A percentile compares a stretch with the other conserved stretches of the same genome.
These are phyloP conservation scores for Macrobrachium nipponense DNA, from an alignment of 1,140 invertebrate genomes.

Conservation along the genomic window DNA sequence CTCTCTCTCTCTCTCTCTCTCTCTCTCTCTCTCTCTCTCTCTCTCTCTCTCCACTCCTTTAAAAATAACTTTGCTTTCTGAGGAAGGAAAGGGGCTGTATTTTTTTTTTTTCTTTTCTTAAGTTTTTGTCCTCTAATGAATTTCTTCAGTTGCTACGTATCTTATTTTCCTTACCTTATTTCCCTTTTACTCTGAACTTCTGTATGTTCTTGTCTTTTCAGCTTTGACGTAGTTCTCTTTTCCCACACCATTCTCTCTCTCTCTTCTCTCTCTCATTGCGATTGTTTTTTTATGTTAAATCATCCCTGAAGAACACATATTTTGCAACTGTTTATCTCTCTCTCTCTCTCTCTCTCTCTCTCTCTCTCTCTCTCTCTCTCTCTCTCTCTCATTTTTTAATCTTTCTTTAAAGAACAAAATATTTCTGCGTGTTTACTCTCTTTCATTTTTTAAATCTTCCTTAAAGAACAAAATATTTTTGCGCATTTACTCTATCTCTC, in stretches of 20 bases:
- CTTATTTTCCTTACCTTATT: neutral
- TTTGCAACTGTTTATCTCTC: too few species aligned
- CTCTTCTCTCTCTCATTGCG: slow-evolving; percentile 2
- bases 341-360: too few species aligned
- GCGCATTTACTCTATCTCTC: neutral
- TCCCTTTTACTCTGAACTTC: too few species aligned
- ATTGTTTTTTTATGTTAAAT: neutral
- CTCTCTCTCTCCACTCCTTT: neutral
- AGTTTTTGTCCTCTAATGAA: too few species aligned
- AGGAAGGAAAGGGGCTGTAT: neutral
- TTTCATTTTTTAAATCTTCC: too few species aligned
- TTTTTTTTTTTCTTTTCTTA: neutral
- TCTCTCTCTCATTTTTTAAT: too few species aligned
- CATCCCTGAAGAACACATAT: too few species aligned
- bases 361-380: too few species aligned
- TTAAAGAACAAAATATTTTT: too few species aligned
- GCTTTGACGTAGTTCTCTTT: neutral
- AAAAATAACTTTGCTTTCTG: neutral
- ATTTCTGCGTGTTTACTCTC: too few species aligned
- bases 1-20: slow-evolving; percentile 19
- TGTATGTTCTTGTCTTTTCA: neutral
- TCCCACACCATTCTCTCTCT: neutral
- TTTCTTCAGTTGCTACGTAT: neutral
- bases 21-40: neutral
- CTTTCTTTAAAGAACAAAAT: too few species aligned